phyloP scores from a whole-genome alignment of 2,888 invertebrate genomes.

The Lydus trimaculatus region DNA sequence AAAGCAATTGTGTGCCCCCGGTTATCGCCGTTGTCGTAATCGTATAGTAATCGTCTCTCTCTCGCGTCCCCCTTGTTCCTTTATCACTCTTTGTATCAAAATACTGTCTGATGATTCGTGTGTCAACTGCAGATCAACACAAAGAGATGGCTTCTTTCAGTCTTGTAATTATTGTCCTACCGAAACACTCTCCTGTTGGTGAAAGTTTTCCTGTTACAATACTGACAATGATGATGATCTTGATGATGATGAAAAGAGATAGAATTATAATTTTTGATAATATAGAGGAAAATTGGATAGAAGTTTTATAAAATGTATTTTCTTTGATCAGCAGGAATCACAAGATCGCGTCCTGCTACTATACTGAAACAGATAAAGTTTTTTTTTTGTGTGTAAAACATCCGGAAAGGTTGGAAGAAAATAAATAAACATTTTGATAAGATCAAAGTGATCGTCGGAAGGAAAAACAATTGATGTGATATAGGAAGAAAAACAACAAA shows the following conservation, averaged over 20 bases:
- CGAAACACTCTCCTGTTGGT: conserved; percentile 43
- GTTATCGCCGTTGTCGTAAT: not conserved
- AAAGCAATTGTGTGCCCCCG: conserved; percentile 52
- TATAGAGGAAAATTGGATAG: conserved; percentile 10
- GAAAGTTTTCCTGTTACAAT: conserved; percentile 38
- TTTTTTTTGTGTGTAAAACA: not conserved
- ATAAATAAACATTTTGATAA: conserved; percentile 32
- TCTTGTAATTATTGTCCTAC: conserved; percentile 56
- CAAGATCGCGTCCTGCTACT: no score
- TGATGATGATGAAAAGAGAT: conserved; percentile 27
- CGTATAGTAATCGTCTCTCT: conserved; percentile 19
- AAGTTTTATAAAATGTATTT: conserved; percentile 3
- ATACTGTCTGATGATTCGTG: conserved; percentile 47
- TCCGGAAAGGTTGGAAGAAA: not conserved
- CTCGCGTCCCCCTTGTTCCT: conserved; percentile 36
- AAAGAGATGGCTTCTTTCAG: conserved; percentile 58
- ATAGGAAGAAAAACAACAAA: conserved; percentile 30
- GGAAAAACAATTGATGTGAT: conserved; percentile 29
- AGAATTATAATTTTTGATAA: conserved; percentile 37
- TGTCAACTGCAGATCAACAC: conserved; percentile 54
- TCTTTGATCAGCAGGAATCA: conserved; percentile 8
- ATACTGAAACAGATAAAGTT: not conserved
- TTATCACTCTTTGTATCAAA: not conserved
- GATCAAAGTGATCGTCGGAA: conserved; percentile 25
- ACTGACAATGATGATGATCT: not conserved